A percentile compares a stretch with the other conserved stretches of the same genome.
Evolutionary conservation across 2,113 vertebrate genomes (phyloP).

Genomic region (Gadus chalcogrammus): DNA sequence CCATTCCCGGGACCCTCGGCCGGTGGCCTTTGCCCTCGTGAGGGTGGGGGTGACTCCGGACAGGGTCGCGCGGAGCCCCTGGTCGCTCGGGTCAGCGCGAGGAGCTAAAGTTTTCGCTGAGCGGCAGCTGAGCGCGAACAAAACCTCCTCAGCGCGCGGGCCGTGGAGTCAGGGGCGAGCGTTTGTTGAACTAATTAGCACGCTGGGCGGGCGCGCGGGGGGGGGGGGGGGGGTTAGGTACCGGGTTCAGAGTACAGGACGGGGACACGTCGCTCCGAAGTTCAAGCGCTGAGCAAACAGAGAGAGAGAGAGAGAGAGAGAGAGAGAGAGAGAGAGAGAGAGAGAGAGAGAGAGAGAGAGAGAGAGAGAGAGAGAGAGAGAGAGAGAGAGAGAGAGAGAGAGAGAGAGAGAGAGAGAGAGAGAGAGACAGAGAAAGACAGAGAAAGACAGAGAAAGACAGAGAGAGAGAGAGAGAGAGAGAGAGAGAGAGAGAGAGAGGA

Average conservation of each 20-base stretch:
- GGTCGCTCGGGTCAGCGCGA: conserved; percentile 88
- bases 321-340: conserved; percentile 44
- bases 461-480: conserved; percentile 41
- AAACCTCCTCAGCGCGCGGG: conserved; percentile 76
- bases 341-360: conserved; percentile 43
- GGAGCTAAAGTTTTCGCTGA: conserved; percentile 65
- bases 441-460: conserved; percentile 56
- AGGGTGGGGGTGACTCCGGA: conserved; percentile 77
- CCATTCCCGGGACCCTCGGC: conserved; percentile 79
- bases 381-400: conserved; percentile 56
- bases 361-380: conserved; percentile 32
- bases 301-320: conserved; percentile 43
- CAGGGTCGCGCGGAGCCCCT: conserved; percentile 81
- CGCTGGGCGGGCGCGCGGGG: conserved; percentile 86
- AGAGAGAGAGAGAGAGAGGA: conserved; percentile 37
- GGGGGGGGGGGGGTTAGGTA: conserved; percentile 32
- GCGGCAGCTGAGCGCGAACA: conserved; percentile 80
- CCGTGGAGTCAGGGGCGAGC: conserved; percentile 76
- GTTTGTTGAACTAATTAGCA: conserved; percentile 99
- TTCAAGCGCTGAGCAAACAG: conserved; percentile 99
- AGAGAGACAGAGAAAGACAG: conserved; percentile 44
- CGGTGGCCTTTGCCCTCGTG: conserved; percentile 90
- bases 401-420: conserved; percentile 57
- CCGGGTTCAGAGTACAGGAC: conserved; percentile 79
- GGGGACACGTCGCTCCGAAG: conserved; percentile 87